Evolutionary conservation across 2,888 invertebrate species (phyloP).

Genomic region (Cotesia congregata): DNA sequence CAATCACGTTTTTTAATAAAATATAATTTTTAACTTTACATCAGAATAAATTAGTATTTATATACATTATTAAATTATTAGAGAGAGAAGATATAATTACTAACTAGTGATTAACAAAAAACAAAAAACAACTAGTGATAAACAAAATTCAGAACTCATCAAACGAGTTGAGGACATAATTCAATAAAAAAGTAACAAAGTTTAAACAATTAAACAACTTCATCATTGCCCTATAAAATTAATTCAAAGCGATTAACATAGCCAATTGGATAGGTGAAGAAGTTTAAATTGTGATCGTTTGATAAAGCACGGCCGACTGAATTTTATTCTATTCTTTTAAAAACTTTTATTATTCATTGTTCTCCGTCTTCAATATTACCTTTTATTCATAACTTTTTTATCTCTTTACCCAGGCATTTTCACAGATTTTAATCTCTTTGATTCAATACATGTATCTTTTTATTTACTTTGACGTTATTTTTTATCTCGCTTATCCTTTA

Average conservation of each 20-base stretch:
- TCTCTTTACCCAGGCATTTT: neutral
- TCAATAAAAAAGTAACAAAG: neutral
- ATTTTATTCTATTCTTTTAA: neutral
- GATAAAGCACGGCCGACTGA: slow-evolving; percentile 13
- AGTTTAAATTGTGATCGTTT: slow-evolving; percentile 21
- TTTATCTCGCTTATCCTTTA: neutral
- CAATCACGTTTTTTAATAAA: too few species aligned
- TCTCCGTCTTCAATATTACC: slow-evolving; percentile 2
- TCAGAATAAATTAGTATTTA: too few species aligned
- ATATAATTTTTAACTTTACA: too few species aligned
- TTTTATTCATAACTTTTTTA: neutral
- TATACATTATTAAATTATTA: too few species aligned
- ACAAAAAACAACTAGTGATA: neutral
- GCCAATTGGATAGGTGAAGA: neutral
- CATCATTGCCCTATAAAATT: neutral
- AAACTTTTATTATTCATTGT: neutral
- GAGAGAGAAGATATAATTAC: too few species aligned
- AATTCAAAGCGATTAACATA: neutral
- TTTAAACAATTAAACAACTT: neutral
- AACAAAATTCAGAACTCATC: neutral
- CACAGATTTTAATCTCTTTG: neutral
- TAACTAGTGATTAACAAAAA: neutral
- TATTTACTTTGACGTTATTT: neutral
- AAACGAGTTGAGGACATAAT: neutral
- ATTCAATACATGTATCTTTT: neutral